Evolutionary conservation across 1,140 invertebrate genomes (phyloP).

Genomic region (Ostrea denselamellosa): DNA sequence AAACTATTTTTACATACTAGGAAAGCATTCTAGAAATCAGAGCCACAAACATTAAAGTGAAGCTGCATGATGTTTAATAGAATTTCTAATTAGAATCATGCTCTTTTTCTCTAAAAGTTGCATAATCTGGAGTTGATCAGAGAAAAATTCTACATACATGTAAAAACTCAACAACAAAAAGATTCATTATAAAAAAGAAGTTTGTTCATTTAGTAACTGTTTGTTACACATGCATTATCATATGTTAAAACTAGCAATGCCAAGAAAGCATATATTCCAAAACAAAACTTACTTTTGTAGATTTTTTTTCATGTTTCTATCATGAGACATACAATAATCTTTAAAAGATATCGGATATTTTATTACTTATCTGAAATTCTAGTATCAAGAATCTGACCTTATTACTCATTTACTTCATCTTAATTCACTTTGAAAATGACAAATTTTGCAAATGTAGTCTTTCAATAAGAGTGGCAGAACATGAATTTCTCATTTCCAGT

Average conservation of each 20-base stretch:
- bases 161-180: no score
- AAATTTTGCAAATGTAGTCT: no score
- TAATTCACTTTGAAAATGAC: no score
- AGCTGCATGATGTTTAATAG: not conserved
- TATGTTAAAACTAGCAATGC: not conserved
- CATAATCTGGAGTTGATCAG: not conserved
- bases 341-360: no score
- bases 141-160: not conserved
- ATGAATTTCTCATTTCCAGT: no score
- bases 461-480: no score
- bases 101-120: not conserved
- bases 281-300: not conserved
- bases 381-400: no score
- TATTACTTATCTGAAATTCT: no score
- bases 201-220: not conserved
- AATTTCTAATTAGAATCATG: not conserved
- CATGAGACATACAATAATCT: not conserved
- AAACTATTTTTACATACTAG: no score
- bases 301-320: constrained; percentile 30
- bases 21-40: no score
- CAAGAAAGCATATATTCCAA: not conserved
- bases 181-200: not conserved
- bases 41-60: not conserved
- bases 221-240: not conserved
- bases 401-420: no score